Conservation (phyloP, 2,113 vertebrate genomes). For the Leiothrix lutea region DNA sequence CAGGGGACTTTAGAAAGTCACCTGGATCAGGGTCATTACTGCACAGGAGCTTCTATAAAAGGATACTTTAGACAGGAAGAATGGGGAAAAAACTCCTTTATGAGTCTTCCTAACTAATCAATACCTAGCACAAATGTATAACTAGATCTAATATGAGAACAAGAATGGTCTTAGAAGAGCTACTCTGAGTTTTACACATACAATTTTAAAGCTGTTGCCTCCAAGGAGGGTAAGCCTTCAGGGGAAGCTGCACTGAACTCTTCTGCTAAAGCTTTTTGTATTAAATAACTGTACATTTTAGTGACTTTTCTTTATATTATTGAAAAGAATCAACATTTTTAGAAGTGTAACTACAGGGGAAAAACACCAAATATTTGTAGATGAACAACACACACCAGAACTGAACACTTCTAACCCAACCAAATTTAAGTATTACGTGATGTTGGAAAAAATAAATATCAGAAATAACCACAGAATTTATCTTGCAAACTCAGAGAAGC, state of each 20-base stretch:
- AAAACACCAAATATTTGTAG: not conserved
- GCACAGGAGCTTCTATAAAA: not conserved
- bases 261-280: not conserved
- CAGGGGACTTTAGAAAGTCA: not conserved
- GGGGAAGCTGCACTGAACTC: not conserved
- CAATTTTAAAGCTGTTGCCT: not conserved
- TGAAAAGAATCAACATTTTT: not conserved
- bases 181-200: not conserved
- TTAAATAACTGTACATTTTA: not conserved
- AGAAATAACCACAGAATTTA: not conserved
- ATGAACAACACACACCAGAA: not conserved
- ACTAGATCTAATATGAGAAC: not conserved
- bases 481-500: not conserved
- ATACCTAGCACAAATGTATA: not conserved
- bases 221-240: not conserved
- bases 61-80: not conserved
- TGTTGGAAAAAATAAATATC: not conserved
- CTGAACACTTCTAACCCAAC: not conserved
- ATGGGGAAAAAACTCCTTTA: not conserved
- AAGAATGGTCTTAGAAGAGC: not conserved
- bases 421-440: not conserved
- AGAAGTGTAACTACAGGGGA: accelerated
- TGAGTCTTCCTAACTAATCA: not conserved
- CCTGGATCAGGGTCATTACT: not conserved
- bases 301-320: not conserved